A percentile compares a stretch with the other conserved stretches of the same genome.
Conservation (phyloP, 2,888 invertebrate species). For the Blera fallax region DNA sequence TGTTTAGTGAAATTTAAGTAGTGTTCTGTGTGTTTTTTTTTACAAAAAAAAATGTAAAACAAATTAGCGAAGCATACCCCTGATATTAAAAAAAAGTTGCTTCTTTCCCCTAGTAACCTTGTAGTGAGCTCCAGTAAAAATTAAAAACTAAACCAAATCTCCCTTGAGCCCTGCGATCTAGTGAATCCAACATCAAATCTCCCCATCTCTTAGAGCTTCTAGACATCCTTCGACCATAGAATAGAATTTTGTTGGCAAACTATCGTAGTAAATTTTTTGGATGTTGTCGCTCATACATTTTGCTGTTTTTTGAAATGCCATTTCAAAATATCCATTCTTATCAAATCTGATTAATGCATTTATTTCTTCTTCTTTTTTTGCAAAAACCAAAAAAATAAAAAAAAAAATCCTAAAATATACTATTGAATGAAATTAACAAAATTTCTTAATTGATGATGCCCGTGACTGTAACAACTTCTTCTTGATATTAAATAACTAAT, state of each 20-base stretch:
- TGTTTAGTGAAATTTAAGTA: conserved; percentile 35
- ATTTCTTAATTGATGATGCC: conserved; percentile 69
- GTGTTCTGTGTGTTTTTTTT: background rate
- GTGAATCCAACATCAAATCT: conserved; percentile 12
- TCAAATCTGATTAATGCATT: conserved; percentile 65
- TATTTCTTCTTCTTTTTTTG: conserved; percentile 72
- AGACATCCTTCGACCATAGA: conserved; percentile 7
- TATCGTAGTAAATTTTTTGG: conserved; percentile 42
- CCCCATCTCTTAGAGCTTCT: conserved; percentile 42
- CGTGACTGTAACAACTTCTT: conserved; percentile 70
- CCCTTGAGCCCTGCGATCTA: conserved; percentile 14
- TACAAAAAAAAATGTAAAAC: background rate
- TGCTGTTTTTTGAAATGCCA: conserved; percentile 57
- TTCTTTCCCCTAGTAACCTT: conserved; percentile 4
- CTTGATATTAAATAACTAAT: conserved; percentile 58
- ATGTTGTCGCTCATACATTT: conserved; percentile 60
- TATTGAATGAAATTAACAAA: conserved; percentile 60
- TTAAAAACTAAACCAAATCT: background rate
- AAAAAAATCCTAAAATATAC: conserved; percentile 54
- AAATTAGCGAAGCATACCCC: background rate
- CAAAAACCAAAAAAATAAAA: conserved; percentile 61
- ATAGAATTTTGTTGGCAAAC: conserved; percentile 53
- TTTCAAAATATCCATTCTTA: conserved; percentile 43
- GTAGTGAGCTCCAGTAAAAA: background rate
- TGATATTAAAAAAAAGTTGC: background rate